Base-by-base conservation (phyloP, 2,888 invertebrate species). In the Xanthorhoe designata region DNA sequence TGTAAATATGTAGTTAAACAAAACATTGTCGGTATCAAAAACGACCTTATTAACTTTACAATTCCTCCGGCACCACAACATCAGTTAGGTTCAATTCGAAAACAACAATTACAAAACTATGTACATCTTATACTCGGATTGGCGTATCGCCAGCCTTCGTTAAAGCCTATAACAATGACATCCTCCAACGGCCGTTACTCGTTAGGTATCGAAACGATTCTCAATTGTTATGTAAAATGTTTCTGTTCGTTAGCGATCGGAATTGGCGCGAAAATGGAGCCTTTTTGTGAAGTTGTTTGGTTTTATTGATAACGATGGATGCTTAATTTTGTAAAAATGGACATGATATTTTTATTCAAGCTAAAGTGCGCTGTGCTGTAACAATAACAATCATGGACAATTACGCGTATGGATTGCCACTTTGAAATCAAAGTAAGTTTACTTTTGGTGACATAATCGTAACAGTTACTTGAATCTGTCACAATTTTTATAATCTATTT, bases 131-230 rank as follows among this genome's bases (percentile, higher is more conserved):
- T 68, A 70, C 64, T 61, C 51, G 59, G 66, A 72, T 71, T 75
- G 75, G 75, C 74, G 29, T 32, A 29, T 24, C 53, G 74, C 75
- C 75, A 75, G 67, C 68, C 64, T 64, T 63, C 69, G 70, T 76
- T 75, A 75, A 68, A 56, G 65, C 61, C 64, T 71, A 66, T 74
- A 74, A 68, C 68, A 64, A 68, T 64, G 68, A 64, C 64, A 64
- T 54, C 59, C 68, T 68, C 64, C 49, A 68, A 45, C 57, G 64
- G 61, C 51, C 64, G 68, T 64, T 64, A 68, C 35, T 64, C 63
- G 67, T 67, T 64, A 64, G 51, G 54, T 57, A 68, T 64, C 68
- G 68, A 63, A 56, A 10, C 66, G 54, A 61, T 49, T 38, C 63
- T 18, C 64, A 66, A 69, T 63, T 63, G 66, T 68, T 69, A 68